These are phyloP conservation scores for Dicycla oo DNA, from an alignment of 2,888 invertebrate genomes.

Conservation along the genomic window DNA sequence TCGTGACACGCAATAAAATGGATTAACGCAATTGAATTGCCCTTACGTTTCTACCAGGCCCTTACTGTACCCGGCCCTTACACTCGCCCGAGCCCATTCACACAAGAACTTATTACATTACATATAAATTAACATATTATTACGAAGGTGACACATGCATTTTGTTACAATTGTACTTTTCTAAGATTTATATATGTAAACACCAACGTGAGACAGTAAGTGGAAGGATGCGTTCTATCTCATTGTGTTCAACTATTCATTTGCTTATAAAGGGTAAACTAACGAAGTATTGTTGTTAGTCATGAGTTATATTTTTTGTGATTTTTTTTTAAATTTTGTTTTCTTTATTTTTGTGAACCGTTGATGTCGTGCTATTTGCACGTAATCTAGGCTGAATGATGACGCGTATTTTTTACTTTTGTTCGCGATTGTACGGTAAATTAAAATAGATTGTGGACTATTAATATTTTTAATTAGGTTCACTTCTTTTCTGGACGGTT, in stretches of 20 bases:
- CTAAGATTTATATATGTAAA: conserved; percentile 88
- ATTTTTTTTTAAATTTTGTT: conserved; percentile 68
- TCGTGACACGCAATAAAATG: conserved; percentile 89
- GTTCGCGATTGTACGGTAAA: conserved; percentile 50
- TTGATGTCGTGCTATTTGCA: conserved; percentile 73
- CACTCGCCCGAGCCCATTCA: conserved; percentile 74
- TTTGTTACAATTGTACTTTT: conserved; percentile 80
- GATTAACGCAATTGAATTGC: conserved; percentile 85
- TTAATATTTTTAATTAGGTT: conserved; percentile 58
- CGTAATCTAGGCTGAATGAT: conserved; percentile 68
- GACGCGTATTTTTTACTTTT: conserved; percentile 62
- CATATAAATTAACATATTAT: conserved; percentile 90
- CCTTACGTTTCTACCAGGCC: conserved; percentile 60
- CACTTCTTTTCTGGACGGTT: conserved; percentile 44
- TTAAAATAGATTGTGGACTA: conserved; percentile 51
- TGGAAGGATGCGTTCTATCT: conserved; percentile 62
- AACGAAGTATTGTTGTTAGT: conserved; percentile 87
- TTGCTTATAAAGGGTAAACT: conserved; percentile 74
- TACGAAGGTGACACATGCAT: conserved; percentile 79
- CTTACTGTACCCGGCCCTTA: conserved; percentile 33
- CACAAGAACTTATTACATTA: conserved; percentile 86
- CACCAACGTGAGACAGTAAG: conserved; percentile 80
- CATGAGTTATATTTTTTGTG: conserved; percentile 73
- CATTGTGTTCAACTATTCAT: conserved; percentile 61
- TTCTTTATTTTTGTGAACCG: conserved; percentile 34